Evolutionary conservation across 2,888 invertebrate genomes (phyloP).

Genomic region (Leptopilina syphax): DNA sequence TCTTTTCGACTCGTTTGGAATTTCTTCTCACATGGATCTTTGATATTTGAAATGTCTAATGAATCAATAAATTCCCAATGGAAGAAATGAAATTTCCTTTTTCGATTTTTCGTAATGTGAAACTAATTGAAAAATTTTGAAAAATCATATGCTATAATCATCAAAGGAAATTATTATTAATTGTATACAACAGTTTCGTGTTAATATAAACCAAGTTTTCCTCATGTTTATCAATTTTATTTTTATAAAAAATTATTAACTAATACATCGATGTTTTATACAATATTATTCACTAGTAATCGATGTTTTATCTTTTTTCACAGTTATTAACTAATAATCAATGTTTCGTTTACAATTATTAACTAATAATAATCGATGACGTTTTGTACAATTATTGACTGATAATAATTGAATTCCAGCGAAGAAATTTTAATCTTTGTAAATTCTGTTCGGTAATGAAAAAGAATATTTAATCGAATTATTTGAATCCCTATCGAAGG

Average conservation of each 20-base stretch:
- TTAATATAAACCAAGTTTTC: too few relatives aligned
- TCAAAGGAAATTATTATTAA: too few relatives aligned
- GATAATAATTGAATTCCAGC: background rate
- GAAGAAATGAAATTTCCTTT: too few relatives aligned
- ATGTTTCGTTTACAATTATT: too few relatives aligned
- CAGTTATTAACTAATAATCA: background rate
- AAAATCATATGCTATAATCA: too few relatives aligned
- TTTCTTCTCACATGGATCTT: constrained; percentile 6
- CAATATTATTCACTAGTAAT: background rate
- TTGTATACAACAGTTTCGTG: too few relatives aligned
- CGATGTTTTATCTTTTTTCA: background rate
- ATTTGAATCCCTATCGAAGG: background rate
- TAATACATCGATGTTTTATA: background rate
- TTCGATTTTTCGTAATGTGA: too few relatives aligned
- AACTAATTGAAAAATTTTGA: too few relatives aligned
- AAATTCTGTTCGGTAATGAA: background rate
- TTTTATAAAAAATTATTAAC: background rate
- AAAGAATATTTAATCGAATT: background rate
- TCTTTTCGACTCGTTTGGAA: constrained; percentile 2
- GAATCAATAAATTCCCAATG: background rate
- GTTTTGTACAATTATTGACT: too few relatives aligned
- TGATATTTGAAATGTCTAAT: constrained; percentile 20
- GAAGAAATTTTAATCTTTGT: background rate
- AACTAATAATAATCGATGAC: background rate
- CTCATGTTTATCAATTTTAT: too few relatives aligned